Base-by-base conservation (phyloP, 2,113 vertebrate species). In the Oryzias curvinotus region DNA sequence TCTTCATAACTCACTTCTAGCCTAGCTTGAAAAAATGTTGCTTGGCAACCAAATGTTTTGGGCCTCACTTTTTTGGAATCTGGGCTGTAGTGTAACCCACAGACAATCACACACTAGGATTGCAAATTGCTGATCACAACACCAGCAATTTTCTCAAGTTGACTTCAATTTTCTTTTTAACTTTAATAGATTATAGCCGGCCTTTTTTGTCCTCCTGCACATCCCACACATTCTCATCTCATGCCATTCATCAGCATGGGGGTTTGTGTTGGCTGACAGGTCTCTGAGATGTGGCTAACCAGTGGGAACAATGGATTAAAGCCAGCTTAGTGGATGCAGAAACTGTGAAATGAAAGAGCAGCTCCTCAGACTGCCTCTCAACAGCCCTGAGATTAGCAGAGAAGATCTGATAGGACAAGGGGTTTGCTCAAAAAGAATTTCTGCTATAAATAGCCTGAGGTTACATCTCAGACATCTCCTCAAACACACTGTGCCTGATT, bases 41-140 rank as follows among this genome's bases (percentile, higher is more conserved):
- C 90, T 60, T 5, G 18, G 90, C 70, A 80, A 92, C 90, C 87
- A 88, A 93, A 90, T 92, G 91, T 92, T 93, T 91, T 89, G 83
- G 1, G 45, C 72, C 30, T 60, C 13, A 26, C 78, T 83, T 87
- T 62, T 80, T 89, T 88, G 82, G 56, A 26, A 36, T 36, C 10
- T 36, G 36, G 36, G 36, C 36, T 10, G 10, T 36, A 12, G 36
- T 36, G 10, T 36, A 12, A 36, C 36, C 36, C 14, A n/a, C 64
- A 48, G n/a, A 48, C 47, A 48, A 8, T 19, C n/a, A 48, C 47
- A 19, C 45, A 47, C 17, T 13, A 36, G 36, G 36, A 36, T 13
- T 13, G 8, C 36, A 36, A 36, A 36, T 12, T 36, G 36, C 36
- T 36, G 8, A 36, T 12, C 8, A 36, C 36, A 36, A 36, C 10